Base-by-base conservation (phyloP, 37 sponge, comb jelly and placozoan species). In the Dysidea cf. avara region DNA sequence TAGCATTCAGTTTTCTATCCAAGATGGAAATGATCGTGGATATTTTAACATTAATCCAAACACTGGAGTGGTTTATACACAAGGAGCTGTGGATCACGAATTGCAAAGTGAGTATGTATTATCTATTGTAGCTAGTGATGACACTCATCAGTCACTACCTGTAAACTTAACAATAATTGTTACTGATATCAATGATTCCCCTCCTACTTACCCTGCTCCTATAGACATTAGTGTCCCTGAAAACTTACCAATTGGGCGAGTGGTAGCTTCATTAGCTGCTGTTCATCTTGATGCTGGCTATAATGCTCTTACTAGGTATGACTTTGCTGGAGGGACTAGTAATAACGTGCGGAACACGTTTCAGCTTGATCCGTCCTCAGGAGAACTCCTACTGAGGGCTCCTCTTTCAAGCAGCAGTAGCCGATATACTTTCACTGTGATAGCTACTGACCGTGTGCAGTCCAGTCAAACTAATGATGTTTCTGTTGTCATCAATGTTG, bases 181-280 rank as follows among this genome's bases (percentile, higher is more conserved):
- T n/a, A 34, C 74, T 56, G 86, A 86, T 30, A 60, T 30, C 1
- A 86, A 86, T 74, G 82, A 87, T 33, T 1, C 26, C 26, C 75
- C 72, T 17, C 72, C 66, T 24, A 33, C 22, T 1, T 77, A 73
- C 29, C 39, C 54, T 2, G 51, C 64, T 55, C 51, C 46, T 16
- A 37, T 72, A 17, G 49, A 26, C 2, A 18, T 89, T 36, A 56
- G 56, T 34, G 69, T 60, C 11, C 69, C 80, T 2, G 21, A 30
- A 59, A 65, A 89, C 62, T 36, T 75, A 33, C 32, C 18, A 7
- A 38, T 63, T 5, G 89, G 89, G 0, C 66, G 60, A 37, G n/a
- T 74, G 11, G 75, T 74, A 7, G 81, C 53, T 3, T 51, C 36
- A 58, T 34, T 66, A 2, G 46, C 74, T 68, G 86, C 81, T 4